Base-by-base conservation (phyloP, 2,888 invertebrate species). In the Lepeophtheirus nordmannii region DNA sequence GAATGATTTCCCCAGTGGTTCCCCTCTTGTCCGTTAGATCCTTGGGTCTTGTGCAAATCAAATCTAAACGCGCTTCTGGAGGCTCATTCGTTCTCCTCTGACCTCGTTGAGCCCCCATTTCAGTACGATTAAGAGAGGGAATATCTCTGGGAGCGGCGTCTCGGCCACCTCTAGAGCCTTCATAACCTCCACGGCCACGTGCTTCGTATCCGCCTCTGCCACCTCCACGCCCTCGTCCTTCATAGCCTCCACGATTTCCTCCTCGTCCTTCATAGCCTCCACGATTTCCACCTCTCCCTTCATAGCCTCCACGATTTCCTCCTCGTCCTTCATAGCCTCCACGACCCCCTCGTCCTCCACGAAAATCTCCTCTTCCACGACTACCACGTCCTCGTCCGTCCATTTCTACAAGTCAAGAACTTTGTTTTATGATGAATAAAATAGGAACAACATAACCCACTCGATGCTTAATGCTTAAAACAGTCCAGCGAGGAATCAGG, bases 291-390 rank as follows among this genome's bases (percentile, higher is more conserved):
- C 53, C 53, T n/a, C 53, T 2, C 14, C 53, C 53, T 17, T 46
- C 53, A 46, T 46, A n/a, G 8, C 53, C 53, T n/a, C 53, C 53
- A 17, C 53, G n/a, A 46, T 17, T 17, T 5, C 53, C 53, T 46
- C 53, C 53, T 46, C 53, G 53, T 46, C 53, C 53, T 46, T 46
- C 53, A 8, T 46, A 46, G 8, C 53, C 53, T n/a, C 53, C 53
- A 46, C 53, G 41, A 14, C 53, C 53, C 53, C 53, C n/a, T 5
- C 53, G n/a, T 5, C 53, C 53, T 5, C 53, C 53, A 5, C 53
- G n/a, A 8, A 3, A 17, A 8, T 17, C 53, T n/a, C 53, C 53
- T 17, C 53, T 46, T 46, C 53, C 53, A 17, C 53, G 53, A 17
- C 8, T 1, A 46, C 53, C 53, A n/a, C 53, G 14, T 41, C 41